A percentile compares a stretch with the other conserved stretches of the same genome.
Evolutionary conservation across 2,888 invertebrate genomes (phyloP).

Genomic region (Criorhina ranunculi): DNA sequence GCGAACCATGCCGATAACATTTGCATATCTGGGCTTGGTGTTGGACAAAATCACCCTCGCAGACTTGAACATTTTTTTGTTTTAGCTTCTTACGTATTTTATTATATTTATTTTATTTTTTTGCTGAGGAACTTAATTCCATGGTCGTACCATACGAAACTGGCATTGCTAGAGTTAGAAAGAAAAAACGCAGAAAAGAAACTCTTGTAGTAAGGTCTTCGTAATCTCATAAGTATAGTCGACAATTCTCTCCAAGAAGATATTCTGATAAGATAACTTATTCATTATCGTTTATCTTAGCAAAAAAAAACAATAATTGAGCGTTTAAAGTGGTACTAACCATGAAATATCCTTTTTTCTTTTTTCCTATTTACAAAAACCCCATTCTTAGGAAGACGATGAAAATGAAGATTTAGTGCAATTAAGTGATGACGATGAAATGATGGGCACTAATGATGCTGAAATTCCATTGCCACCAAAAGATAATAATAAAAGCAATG

Average conservation of each 20-base stretch:
- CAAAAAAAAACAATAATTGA: slow-evolving; percentile 58
- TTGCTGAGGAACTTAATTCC: no score
- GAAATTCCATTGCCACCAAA: slow-evolving; percentile 82
- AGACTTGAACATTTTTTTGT: no score
- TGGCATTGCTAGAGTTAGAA: no score
- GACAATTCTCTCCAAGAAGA: background rate
- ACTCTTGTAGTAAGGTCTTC: no score
- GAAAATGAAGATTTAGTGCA: slow-evolving; percentile 85
- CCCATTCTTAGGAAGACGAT: slow-evolving; percentile 85
- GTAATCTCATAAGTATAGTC: no score
- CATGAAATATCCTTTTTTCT: slow-evolving; percentile 85
- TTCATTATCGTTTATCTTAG: slow-evolving; percentile 64
- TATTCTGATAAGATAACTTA: slow-evolving; percentile 43
- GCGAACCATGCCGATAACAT: no score
- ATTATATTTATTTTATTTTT: no score
- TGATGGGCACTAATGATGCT: slow-evolving; percentile 78
- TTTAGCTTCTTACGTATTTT: no score
- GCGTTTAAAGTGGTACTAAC: slow-evolving; percentile 83
- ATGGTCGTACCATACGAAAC: no score
- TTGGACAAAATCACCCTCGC: no score
- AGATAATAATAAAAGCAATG: slow-evolving; percentile 77
- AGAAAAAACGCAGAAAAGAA: no score
- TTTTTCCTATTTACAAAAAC: slow-evolving; percentile 84
- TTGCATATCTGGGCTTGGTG: no score
- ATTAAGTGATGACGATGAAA: slow-evolving; percentile 83